Evolutionary conservation across 2,888 invertebrate species (phyloP).

Genomic region (Heliconius ismenius): DNA sequence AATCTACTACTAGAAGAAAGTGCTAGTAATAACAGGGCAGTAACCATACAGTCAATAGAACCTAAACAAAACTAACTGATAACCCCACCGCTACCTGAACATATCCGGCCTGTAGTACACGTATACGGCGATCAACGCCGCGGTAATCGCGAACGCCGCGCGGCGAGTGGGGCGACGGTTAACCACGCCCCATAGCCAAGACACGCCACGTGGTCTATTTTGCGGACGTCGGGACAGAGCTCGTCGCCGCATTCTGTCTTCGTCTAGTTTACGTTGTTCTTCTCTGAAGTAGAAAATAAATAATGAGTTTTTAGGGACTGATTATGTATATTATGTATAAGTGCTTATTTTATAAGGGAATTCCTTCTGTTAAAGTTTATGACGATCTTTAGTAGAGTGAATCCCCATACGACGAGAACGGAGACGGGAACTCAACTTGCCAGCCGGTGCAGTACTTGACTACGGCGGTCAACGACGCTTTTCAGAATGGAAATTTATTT

Average conservation of each 20-base stretch:
- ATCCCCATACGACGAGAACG: no score
- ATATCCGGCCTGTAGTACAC: constrained; percentile 82
- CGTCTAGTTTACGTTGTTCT: constrained; percentile 79
- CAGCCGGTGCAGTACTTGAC: no score
- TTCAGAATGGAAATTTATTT: no score
- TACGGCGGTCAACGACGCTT: no score
- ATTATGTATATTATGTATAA: no score
- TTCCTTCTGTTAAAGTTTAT: no score
- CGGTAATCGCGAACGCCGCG: constrained; percentile 77
- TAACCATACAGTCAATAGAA: constrained; percentile 48
- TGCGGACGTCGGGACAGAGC: constrained; percentile 55
- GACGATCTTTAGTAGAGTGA: no score
- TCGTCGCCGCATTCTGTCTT: constrained; percentile 76
- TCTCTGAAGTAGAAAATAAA: neutral
- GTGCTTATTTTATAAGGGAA: no score
- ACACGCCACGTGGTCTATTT: constrained; percentile 50
- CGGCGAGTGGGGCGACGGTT: constrained; percentile 62
- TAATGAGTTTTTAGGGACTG: no score
- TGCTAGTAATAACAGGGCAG: neutral
- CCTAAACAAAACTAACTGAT: constrained; percentile 72
- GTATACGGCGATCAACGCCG: constrained; percentile 82
- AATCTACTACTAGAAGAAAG: neutral
- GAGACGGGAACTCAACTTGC: no score
- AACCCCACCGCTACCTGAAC: constrained; percentile 68
- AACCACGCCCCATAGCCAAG: constrained; percentile 52